These are phyloP conservation scores for Agrenia bidenticulata DNA, from an alignment of 2,888 invertebrate species.

Conservation along the genomic window DNA sequence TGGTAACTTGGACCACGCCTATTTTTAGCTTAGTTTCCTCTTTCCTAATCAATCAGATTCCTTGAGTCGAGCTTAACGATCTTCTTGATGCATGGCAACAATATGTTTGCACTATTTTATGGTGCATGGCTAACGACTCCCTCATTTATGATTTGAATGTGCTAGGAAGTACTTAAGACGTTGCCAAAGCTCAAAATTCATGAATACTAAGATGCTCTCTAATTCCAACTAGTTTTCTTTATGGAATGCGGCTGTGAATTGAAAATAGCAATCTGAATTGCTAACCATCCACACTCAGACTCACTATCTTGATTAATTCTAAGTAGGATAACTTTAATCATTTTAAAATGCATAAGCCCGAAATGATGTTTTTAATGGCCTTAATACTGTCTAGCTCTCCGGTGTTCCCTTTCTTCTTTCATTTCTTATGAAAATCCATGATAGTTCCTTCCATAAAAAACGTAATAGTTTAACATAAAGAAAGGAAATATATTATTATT, in stretches of 20 bases:
- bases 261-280: no score
- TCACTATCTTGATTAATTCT: no score
- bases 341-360: slow-evolving; percentile 6
- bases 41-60: background rate
- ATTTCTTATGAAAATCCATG: background rate
- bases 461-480: background rate
- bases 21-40: background rate
- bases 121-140: no score
- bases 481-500: slow-evolving; percentile 11
- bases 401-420: background rate
- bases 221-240: background rate
- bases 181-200: no score
- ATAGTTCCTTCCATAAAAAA: background rate
- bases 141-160: no score
- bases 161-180: no score
- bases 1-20: slow-evolving; percentile 7
- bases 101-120: no score
- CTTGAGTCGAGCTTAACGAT: no score
- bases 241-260: background rate
- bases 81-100: no score
- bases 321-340: slow-evolving; percentile 5
- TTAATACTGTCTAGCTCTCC: background rate
- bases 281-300: no score
- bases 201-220: background rate
- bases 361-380: slow-evolving; percentile 1